Evolutionary conservation across 2,113 vertebrate genomes (phyloP).

Genomic region (Lycocorax pyrrhopterus): DNA sequence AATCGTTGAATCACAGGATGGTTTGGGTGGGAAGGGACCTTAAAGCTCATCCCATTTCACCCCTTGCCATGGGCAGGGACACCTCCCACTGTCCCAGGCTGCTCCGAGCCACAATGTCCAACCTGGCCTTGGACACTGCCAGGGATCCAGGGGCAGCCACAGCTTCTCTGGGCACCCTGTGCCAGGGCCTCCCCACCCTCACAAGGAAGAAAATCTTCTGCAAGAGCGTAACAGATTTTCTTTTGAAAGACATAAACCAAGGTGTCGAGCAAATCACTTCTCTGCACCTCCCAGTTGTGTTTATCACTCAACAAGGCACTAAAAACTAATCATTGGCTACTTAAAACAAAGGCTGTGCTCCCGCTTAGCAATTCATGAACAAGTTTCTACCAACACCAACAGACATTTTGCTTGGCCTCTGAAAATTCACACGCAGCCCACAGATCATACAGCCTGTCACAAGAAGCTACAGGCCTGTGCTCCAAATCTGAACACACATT

Average conservation of each 20-base stretch:
- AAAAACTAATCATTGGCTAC: not conserved
- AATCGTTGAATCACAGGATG: not conserved
- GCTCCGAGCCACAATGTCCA: not conserved
- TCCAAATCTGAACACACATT: rapidly evolving
- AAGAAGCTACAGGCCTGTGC: not conserved
- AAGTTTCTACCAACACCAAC: not conserved
- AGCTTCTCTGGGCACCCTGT: not conserved
- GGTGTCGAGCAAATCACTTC: not conserved
- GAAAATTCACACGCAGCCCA: not conserved
- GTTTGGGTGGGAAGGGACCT: not conserved
- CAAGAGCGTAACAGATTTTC: not conserved
- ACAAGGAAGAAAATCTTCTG: not conserved
- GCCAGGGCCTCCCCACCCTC: not conserved
- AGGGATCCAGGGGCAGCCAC: not conserved
- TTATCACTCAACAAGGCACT: not conserved
- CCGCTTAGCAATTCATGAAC: not conserved
- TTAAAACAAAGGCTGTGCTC: not conserved
- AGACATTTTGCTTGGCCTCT: not conserved
- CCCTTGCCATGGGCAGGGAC: not conserved
- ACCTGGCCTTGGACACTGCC: not conserved
- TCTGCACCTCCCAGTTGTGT: not conserved
- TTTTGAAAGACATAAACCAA: not conserved
- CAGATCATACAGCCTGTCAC: not conserved
- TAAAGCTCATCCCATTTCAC: not conserved
- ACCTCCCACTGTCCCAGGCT: not conserved